Percentiles rank a stretch among this genome's conserved stretches.
Conservation (phyloP, 1,140 invertebrate species). For the Streblospio benedicti region DNA sequence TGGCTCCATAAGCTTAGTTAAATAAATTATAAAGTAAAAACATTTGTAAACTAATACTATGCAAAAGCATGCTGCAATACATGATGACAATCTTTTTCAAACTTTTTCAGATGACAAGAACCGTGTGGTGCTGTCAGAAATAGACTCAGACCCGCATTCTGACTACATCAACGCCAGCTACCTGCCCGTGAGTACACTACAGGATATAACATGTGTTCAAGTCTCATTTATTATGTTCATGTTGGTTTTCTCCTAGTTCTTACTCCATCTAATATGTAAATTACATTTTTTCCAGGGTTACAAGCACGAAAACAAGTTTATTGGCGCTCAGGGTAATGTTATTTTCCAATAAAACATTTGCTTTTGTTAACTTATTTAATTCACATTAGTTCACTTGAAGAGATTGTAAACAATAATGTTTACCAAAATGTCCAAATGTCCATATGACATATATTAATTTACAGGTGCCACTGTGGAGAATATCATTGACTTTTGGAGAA, state of each 20-base stretch:
- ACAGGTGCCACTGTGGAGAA: background rate
- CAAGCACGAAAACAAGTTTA: background rate
- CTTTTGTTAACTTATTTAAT: no score
- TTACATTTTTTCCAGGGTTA: slow-evolving; percentile 1
- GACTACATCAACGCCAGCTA: slow-evolving; percentile 97
- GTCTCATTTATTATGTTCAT: no score
- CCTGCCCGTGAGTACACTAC: slow-evolving; percentile 72
- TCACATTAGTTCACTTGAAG: no score
- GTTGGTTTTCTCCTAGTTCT: no score
- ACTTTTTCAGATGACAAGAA: slow-evolving; percentile 77
- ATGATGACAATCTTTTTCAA: no score
- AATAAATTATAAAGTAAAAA: no score
- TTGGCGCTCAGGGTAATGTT: slow-evolving; percentile 5
- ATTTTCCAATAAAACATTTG: no score
- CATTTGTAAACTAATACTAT: no score
- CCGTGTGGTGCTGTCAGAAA: slow-evolving; percentile 70
- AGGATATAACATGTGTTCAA: no score
- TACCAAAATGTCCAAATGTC: no score
- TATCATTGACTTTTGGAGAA: slow-evolving; percentile 5
- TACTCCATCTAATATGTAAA: background rate
- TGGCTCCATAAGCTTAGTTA: background rate
- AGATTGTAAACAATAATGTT: no score
- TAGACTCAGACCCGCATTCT: slow-evolving; percentile 51
- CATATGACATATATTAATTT: background rate
- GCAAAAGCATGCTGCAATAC: no score